phyloP scores from a whole-genome alignment of 2,797 vertebrate genomes.

The Knipowitschia caucasica region DNA sequence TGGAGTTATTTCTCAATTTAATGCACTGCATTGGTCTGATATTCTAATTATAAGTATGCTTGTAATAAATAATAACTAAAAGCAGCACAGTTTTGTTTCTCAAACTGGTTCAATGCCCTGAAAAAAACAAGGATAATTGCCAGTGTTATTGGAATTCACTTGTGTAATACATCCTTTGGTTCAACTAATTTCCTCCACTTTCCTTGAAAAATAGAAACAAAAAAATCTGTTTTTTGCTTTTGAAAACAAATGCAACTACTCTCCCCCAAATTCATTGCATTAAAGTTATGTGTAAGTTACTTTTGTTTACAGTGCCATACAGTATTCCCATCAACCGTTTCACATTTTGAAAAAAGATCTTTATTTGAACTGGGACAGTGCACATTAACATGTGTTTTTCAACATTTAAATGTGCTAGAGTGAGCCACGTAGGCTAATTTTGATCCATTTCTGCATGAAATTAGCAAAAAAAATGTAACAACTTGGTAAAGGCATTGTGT shows the following conservation, averaged over 20 bases:
- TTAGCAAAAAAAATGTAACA: too few relatives aligned
- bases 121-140: conserved; percentile 1
- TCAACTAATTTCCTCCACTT: neutral
- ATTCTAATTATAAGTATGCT: conserved; percentile 5
- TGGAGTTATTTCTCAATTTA: neutral
- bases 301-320: neutral
- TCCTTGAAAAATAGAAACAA: neutral
- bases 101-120: neutral
- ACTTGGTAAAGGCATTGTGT: too few relatives aligned
- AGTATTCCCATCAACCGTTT: too few relatives aligned
- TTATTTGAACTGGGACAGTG: too few relatives aligned
- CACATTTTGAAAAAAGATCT: too few relatives aligned
- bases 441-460: too few relatives aligned
- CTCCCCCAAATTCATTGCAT: neutral
- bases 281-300: neutral
- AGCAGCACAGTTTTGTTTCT: neutral
- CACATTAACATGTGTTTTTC: too few relatives aligned
- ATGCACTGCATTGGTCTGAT: neutral
- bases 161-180: neutral
- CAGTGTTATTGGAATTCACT: neutral
- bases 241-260: neutral
- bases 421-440: too few relatives aligned
- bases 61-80: neutral
- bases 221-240: neutral
- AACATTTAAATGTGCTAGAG: too few relatives aligned